Conservation (phyloP, 2,888 invertebrate species). For the Eilema depressum region DNA sequence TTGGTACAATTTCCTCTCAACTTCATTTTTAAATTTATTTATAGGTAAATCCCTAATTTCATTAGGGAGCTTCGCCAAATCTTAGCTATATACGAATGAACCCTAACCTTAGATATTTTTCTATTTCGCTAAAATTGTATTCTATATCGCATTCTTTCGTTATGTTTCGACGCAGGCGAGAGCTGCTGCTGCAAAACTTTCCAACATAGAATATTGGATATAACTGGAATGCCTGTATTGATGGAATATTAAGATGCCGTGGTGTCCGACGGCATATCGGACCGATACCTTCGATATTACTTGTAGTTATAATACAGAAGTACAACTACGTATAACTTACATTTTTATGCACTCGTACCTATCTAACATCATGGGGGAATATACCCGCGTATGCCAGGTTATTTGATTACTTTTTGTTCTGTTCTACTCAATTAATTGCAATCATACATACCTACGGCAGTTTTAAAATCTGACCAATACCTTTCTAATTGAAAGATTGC, state of each 20-base stretch:
- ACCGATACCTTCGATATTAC: conserved; percentile 28
- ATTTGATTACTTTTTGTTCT: no score
- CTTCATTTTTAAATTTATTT: no score
- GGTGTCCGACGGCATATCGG: conserved; percentile 34
- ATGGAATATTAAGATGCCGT: conserved; percentile 52
- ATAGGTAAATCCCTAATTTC: no score
- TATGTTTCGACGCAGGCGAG: not conserved
- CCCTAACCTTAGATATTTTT: not conserved
- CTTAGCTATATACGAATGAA: not conserved
- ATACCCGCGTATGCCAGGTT: no score
- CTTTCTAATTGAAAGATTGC: no score
- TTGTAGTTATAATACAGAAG: conserved; percentile 25
- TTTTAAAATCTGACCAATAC: no score
- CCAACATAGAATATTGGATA: conserved; percentile 41
- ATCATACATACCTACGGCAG: no score
- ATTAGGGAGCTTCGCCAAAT: no score
- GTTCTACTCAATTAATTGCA: no score
- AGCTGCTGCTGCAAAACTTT: conserved; percentile 14
- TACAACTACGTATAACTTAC: conserved; percentile 3
- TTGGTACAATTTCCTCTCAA: no score
- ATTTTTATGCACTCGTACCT: no score
- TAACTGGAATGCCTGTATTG: conserved; percentile 45
- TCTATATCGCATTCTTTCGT: not conserved
- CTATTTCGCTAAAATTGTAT: not conserved
- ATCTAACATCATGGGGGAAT: no score